phyloP scores from a whole-genome alignment of 1,140 invertebrate species.

The Anthonomus grandis region DNA sequence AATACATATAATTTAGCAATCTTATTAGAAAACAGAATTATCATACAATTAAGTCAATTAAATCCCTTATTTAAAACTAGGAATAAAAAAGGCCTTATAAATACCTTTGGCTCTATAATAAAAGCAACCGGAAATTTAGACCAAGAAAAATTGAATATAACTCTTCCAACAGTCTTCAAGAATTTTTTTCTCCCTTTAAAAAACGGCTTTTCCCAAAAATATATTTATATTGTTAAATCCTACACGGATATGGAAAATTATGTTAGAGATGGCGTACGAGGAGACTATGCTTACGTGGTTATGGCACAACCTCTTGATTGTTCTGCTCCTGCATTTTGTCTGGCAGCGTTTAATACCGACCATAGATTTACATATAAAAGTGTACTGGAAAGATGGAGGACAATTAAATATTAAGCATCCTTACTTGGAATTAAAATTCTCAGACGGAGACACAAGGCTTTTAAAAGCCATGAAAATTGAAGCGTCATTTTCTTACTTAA shows the following conservation, averaged over 20 bases:
- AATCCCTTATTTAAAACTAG: no score
- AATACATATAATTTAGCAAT: no score
- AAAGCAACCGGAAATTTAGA: no score
- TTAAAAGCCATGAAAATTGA: conserved; percentile 6
- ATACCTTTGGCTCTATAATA: no score
- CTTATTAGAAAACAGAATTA: no score
- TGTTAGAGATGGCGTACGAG: neutral
- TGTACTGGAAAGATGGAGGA: neutral
- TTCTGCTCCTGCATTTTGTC: conserved; percentile 4
- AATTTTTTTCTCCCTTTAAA: neutral
- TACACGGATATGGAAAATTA: neutral
- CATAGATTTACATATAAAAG: conserved; percentile 4
- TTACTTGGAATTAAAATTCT: conserved; percentile 1
- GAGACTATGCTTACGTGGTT: conserved; percentile 1
- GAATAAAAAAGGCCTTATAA: no score
- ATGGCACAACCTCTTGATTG: conserved; percentile 1
- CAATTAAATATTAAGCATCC: conserved; percentile 2
- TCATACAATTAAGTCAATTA: no score
- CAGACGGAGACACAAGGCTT: neutral
- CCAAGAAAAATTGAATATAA: conserved; percentile 3
- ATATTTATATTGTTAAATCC: neutral
- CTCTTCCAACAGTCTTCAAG: conserved; percentile 1
- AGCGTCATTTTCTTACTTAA: neutral
- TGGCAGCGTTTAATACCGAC: conserved; percentile 2
- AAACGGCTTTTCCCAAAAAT: conserved; percentile 1